phyloP scores from a whole-genome alignment of 2,888 invertebrate species.

The Lasioglossum marginatum region DNA sequence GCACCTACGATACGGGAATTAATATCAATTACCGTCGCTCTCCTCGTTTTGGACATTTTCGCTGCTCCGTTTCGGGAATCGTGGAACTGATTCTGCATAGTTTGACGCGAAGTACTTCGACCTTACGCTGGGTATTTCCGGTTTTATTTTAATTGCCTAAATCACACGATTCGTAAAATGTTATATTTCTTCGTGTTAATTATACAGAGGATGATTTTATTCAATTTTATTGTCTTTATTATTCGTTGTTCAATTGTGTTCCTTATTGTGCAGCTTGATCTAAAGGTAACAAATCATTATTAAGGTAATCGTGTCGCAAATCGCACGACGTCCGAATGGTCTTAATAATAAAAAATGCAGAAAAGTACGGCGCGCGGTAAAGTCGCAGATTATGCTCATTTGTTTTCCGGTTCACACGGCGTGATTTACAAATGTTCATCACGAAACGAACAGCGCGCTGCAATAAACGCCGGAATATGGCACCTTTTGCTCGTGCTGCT shows the following conservation, averaged over 20 bases:
- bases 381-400: background rate
- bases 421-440: constrained; percentile 11
- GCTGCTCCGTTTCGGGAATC: constrained; percentile 13
- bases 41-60: constrained; percentile 8
- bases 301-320: background rate
- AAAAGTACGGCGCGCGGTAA: background rate
- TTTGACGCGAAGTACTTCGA: background rate
- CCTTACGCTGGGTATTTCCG: background rate
- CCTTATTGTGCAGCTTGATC: background rate
- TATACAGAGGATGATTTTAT: background rate
- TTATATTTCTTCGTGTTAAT: background rate
- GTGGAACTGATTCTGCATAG: background rate
- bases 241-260: background rate
- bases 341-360: background rate
- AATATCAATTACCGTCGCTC: constrained; percentile 24
- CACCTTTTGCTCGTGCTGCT: background rate
- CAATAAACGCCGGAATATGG: background rate
- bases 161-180: background rate
- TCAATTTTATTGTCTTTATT: background rate
- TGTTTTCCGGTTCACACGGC: background rate
- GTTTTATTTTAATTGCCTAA: background rate
- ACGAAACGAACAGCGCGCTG: background rate
- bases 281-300: background rate
- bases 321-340: background rate
- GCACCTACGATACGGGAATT: constrained; percentile 31